Base-by-base conservation (phyloP, 2,797 vertebrate species). In the Neoniphon sammara region DNA sequence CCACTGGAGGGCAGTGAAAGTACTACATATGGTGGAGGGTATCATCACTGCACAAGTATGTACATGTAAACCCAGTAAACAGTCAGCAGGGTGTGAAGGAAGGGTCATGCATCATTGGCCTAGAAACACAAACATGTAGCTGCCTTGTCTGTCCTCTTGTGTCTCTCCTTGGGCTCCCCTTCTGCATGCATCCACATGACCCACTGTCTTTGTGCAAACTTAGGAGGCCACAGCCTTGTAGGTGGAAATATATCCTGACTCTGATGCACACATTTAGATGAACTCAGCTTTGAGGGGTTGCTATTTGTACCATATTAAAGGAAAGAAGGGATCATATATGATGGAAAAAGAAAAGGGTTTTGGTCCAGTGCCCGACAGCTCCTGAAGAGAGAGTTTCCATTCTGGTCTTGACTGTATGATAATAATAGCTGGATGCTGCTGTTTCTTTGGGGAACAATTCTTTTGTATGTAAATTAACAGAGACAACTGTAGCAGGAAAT, bases 1-100 rank as follows among this genome's bases (percentile, higher is more conserved):
- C 93, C 94, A 94, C 93, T 92, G 91, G 94, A 92, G 92, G 94
- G 93, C 93, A 95, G 89, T 93, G 90, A 91, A 89, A 91, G 91
- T 84, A 87, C 89, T 91, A 2, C 9, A 23, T 77, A 87, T 87
- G 62, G 72, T 73, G 60, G 75, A 36, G 60, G 72, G 69, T 70
- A 77, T 80, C 77, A 66, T 84, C 59, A 23, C 56, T 31, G 75
- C 70, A 81, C 66, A 76, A 80, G 75, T 74, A 80, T 81, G 77
- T 84, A 84, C 82, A 83, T 81, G 83, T 86, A 74, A 78, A 79
- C 84, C 67, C 61, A 44, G 90, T 86, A 87, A 89, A 89, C 88
- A 88, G 85, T 92, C 90, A 92, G 86, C 89, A 81, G 88, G 81
- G 81, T 92, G 91, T 92, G 88, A 92, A 88, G 90, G 85, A 75